Conservation (phyloP, 2,888 invertebrate species). For the Malachius bipustulatus region DNA sequence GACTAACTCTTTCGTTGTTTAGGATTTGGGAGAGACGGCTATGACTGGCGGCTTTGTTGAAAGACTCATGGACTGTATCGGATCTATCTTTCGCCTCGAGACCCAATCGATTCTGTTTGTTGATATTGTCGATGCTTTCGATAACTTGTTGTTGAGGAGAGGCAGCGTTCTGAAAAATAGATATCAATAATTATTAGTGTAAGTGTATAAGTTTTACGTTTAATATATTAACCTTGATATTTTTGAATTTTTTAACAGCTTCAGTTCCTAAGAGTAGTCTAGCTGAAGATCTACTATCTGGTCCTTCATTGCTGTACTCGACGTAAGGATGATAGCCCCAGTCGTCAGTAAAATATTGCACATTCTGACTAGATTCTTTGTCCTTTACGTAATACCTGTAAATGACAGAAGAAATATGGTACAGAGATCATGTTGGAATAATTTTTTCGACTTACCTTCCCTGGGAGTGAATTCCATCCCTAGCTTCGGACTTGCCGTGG, state of each 20-base stretch:
- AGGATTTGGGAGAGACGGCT: too few species aligned
- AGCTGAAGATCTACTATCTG: constrained; percentile 39
- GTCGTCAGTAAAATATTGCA: constrained; percentile 49
- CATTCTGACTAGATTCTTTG: constrained; percentile 36
- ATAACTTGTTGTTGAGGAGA: too few species aligned
- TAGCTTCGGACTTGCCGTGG: constrained; percentile 38
- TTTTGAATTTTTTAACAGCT: constrained; percentile 40
- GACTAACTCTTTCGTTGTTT: too few species aligned
- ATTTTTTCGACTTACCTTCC: constrained; percentile 31
- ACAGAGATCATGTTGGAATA: not conserved
- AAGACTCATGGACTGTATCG: too few species aligned
- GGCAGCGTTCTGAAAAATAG: too few species aligned
- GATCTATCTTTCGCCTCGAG: too few species aligned
- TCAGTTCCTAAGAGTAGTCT: constrained; percentile 46
- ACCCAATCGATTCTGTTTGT: too few species aligned
- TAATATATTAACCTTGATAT: too few species aligned
- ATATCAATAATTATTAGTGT: too few species aligned
- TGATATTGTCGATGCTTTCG: not conserved
- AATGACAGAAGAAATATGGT: constrained; percentile 8
- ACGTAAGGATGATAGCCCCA: constrained; percentile 55
- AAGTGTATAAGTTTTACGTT: too few species aligned
- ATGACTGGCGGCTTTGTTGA: too few species aligned
- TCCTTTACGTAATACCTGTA: constrained; percentile 32
- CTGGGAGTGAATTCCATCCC: constrained; percentile 36
- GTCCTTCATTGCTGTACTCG: constrained; percentile 41